These are phyloP conservation scores for Cerceris ruficornis DNA, from an alignment of 2,888 invertebrate genomes.

Conservation along the genomic window DNA sequence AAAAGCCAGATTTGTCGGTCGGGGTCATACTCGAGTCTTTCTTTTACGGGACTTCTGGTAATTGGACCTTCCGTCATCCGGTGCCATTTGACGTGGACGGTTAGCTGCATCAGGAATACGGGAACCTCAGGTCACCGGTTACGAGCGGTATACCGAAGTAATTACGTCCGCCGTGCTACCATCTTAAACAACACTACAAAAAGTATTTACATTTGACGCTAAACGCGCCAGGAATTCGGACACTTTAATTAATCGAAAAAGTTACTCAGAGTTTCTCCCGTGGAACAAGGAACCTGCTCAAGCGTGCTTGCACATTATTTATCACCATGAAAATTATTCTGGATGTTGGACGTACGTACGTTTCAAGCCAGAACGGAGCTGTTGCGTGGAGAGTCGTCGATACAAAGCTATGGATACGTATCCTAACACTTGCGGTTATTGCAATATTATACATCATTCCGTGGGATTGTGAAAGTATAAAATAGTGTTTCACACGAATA, in stretches of 20 bases:
- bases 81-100: constrained; percentile 38
- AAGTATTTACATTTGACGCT: background rate
- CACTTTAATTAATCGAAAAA: constrained; percentile 33
- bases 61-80: constrained; percentile 47
- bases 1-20: constrained; percentile 43
- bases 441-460: constrained; percentile 25
- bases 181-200: constrained; percentile 2
- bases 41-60: constrained; percentile 31
- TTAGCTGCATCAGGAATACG: constrained; percentile 34
- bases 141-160: background rate
- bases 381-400: constrained; percentile 26
- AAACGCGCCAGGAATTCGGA: constrained; percentile 4
- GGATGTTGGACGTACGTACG: background rate
- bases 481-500: constrained; percentile 25
- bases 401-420: constrained; percentile 39
- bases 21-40: background rate
- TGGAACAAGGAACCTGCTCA: background rate
- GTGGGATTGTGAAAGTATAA: constrained; percentile 28
- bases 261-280: background rate
- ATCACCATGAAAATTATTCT: constrained; percentile 10
- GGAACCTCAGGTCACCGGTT: background rate
- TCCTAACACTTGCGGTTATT: constrained; percentile 53
- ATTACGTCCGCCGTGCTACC: background rate
- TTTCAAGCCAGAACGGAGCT: constrained; percentile 2
- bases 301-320: constrained; percentile 6